Conservation (phyloP, 2,797 vertebrate genomes). For the Triplophysa yarkandensis region DNA sequence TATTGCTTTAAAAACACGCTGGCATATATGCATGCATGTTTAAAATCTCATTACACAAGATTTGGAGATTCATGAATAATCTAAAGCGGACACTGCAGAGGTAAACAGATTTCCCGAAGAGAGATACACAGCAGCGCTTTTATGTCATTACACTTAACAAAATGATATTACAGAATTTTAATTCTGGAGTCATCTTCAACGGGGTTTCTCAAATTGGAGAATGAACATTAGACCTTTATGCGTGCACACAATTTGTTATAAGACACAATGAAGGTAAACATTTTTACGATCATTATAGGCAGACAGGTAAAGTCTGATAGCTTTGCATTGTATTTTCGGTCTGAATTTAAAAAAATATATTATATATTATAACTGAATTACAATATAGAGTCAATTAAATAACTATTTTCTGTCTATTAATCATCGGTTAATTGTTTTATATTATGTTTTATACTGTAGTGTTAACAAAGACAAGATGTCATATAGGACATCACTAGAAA, state of each 20-base stretch:
- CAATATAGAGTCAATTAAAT: too few relatives aligned
- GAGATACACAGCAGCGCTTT: background rate
- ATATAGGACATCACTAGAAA: too few relatives aligned
- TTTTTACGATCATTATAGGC: background rate
- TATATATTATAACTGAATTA: too few relatives aligned
- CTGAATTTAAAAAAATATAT: too few relatives aligned
- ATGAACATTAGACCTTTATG: too few relatives aligned
- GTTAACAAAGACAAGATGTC: too few relatives aligned
- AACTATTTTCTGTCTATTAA: too few relatives aligned
- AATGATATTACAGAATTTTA: background rate
- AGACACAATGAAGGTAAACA: background rate
- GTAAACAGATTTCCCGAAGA: background rate
- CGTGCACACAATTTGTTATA: too few relatives aligned
- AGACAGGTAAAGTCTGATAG: background rate
- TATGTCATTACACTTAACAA: background rate
- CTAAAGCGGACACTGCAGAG: background rate
- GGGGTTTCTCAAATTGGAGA: background rate
- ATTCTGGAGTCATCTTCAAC: background rate
- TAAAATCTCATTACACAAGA: slow-evolving; percentile 11
- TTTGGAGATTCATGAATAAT: slow-evolving; percentile 12
- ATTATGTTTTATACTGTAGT: too few relatives aligned
- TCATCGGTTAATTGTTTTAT: too few relatives aligned
- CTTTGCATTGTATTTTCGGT: background rate
- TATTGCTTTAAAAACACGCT: slow-evolving; percentile 8
- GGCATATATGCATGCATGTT: slow-evolving; percentile 10